phyloP scores from a whole-genome alignment of 2,888 invertebrate species.

The Conistra vaccinii region DNA sequence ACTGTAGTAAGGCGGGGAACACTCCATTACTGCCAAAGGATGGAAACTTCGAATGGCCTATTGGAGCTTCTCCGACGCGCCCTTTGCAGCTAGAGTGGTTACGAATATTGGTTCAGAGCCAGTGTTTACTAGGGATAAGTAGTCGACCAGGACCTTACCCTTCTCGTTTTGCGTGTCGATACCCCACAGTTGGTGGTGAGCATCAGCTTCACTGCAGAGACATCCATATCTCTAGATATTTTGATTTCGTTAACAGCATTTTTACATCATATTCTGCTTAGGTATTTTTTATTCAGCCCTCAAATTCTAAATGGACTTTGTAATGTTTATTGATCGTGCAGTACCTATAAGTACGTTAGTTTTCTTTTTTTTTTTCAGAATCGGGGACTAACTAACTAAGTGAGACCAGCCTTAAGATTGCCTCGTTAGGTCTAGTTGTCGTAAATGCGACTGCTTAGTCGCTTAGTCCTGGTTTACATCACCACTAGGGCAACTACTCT shows the following conservation, averaged over 20 bases:
- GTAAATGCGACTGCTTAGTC: neutral
- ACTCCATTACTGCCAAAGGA: no score
- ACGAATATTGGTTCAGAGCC: neutral
- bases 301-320: neutral
- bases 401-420: neutral
- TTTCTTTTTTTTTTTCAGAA: neutral
- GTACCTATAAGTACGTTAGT: neutral
- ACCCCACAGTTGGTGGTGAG: neutral
- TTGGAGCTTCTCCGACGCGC: neutral
- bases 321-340: neutral
- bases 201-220: neutral
- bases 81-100: neutral
- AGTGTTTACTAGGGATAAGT: neutral
- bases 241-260: neutral
- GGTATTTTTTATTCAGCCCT: neutral
- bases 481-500: neutral
- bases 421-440: neutral
- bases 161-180: neutral
- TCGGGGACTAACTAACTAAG: neutral
- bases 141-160: neutral
- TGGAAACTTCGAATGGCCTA: no score
- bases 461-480: neutral
- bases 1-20: no score
- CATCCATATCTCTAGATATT: no score
- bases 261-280: neutral